Conservation (phyloP, 2,888 invertebrate species). For the Drosophila meridiana region DNA sequence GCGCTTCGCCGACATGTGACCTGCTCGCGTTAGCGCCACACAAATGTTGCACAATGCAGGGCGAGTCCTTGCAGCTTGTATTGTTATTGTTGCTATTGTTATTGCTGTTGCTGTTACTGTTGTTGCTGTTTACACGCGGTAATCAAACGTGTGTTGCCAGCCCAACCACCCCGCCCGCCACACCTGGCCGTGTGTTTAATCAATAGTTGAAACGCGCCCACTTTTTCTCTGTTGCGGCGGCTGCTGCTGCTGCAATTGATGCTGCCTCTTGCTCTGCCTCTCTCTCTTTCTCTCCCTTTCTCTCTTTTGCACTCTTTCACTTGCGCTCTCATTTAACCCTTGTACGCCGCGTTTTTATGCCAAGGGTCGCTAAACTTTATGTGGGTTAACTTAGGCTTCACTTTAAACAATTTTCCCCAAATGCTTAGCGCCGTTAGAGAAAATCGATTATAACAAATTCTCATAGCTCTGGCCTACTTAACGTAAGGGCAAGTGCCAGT, state of each 20-base stretch:
- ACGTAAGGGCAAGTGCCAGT: slow-evolving; percentile 34
- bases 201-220: slow-evolving; percentile 58
- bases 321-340: slow-evolving; percentile 11
- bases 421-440: slow-evolving; percentile 34
- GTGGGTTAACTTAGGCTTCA: slow-evolving; percentile 36
- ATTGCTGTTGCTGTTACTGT: slow-evolving; percentile 46
- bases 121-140: slow-evolving; percentile 81
- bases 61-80: slow-evolving; percentile 62
- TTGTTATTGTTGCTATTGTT: slow-evolving; percentile 36
- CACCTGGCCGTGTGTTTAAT: slow-evolving; percentile 65
- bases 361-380: slow-evolving; percentile 79
- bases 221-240: slow-evolving; percentile 18
- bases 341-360: slow-evolving; percentile 40
- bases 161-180: slow-evolving; percentile 21
- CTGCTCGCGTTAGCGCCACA: slow-evolving; percentile 1
- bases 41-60: slow-evolving; percentile 61
- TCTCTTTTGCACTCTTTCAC: background rate
- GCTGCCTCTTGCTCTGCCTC: background rate
- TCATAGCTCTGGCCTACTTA: slow-evolving; percentile 64
- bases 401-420: slow-evolving; percentile 48
- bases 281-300: background rate
- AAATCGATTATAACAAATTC: slow-evolving; percentile 66
- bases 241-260: slow-evolving; percentile 53
- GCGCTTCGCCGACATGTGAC: slow-evolving; percentile 57
- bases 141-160: slow-evolving; percentile 82